Percentiles rank a stretch among this genome's conserved stretches.
Conservation (phyloP, 2,113 vertebrate species). For the Tupaia tana region DNA sequence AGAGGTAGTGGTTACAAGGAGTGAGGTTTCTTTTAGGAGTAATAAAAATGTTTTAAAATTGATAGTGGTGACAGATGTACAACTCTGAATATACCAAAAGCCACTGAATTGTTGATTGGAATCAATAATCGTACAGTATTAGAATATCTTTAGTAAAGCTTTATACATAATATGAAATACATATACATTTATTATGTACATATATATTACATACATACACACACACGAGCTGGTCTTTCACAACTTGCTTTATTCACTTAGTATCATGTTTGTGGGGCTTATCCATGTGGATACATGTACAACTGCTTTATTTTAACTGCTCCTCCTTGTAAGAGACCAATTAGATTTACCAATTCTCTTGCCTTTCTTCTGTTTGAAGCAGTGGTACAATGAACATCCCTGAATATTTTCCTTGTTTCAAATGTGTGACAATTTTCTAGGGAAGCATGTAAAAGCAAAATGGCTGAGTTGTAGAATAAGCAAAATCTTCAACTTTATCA, state of each 20-base stretch:
- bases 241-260: neutral
- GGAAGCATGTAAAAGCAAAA: neutral
- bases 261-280: constrained; percentile 4
- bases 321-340: neutral
- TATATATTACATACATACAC: neutral
- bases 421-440: neutral
- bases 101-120: neutral
- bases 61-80: neutral
- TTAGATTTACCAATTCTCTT: neutral
- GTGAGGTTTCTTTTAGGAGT: neutral
- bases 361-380: neutral
- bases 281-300: neutral
- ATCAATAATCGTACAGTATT: neutral
- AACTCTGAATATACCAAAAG: neutral
- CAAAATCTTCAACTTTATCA: neutral
- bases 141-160: neutral
- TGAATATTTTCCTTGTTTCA: neutral
- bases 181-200: neutral
- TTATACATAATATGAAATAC: neutral
- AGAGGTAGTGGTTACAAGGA: neutral
- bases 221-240: neutral
- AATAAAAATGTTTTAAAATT: constrained; percentile 34
- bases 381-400: neutral
- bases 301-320: constrained; percentile 10
- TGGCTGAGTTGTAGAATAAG: neutral